phyloP scores from a whole-genome alignment of 2,797 vertebrate species.

The Adrianichthys oophorus region DNA sequence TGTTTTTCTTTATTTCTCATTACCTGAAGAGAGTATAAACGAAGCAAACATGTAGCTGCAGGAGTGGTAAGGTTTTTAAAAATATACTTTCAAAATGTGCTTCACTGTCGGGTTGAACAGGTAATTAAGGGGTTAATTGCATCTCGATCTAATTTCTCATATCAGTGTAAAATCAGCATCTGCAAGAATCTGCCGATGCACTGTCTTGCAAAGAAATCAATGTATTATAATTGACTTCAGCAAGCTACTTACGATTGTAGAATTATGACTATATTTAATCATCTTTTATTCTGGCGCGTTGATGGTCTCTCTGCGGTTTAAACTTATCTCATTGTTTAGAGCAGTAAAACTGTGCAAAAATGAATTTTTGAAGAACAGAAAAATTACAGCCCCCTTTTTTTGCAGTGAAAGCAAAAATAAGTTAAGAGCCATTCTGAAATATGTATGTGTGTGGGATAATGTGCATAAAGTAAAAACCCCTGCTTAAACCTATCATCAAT shows the following conservation, averaged over 20 bases:
- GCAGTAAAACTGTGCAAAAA: conserved; percentile 15
- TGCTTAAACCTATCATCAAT: conserved; percentile 60
- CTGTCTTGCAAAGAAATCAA: conserved; percentile 16
- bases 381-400: conserved; percentile 44
- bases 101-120: no score
- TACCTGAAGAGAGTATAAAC: no score
- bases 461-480: conserved; percentile 35
- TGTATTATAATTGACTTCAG: conserved; percentile 17
- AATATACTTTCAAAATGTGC: no score
- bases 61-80: no score
- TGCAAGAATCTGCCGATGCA: conserved; percentile 23
- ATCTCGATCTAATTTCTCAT: conserved; percentile 10
- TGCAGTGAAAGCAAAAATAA: conserved; percentile 31
- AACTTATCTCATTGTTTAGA: conserved; percentile 30
- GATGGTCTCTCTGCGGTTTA: conserved; percentile 30
- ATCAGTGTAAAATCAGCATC: conserved; percentile 19
- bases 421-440: conserved; percentile 41
- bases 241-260: conserved; percentile 10
- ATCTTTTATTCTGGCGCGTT: conserved; percentile 26
- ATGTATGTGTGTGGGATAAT: conserved; percentile 11
- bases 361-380: conserved; percentile 20
- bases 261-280: conserved; percentile 22
- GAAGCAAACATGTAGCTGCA: no score
- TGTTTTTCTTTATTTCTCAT: no score
- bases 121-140: background rate